Base-by-base conservation (phyloP, 2,888 invertebrate species). In the Orchesella flavescens region DNA sequence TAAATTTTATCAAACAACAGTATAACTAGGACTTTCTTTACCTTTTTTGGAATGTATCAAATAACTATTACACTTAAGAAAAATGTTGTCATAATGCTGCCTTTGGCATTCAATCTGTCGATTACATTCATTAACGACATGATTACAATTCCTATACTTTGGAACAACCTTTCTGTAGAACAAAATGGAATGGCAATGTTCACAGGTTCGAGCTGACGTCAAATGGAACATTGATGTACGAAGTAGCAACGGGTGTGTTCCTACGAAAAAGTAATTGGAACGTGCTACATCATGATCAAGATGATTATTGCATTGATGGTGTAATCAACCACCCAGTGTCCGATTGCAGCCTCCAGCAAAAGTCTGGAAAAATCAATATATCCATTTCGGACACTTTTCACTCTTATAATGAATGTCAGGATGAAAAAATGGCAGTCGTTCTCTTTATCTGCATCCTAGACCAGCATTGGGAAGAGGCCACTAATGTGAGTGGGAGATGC, bases 231-330 rank as follows among this genome's bases (percentile, higher is more conserved):
- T 63, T 86, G 17, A 21, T n/a, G 43, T 83, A 84, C 53, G 84
- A 86, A 69, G 46, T 73, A 1, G 23, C 80, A 2, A 61, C 55
- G 15, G 86, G 86, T 3, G 66, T 86, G 0, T 86, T 83, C 65
- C 76, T 84, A 19, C 83, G 86, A 34, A 79, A 65, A 21, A 66
- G 74, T 34, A 7, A 72, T 21, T 73, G 78, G 83, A 79, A 63
- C 23, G n/a, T 23, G 17, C 12, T 83, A 5, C 53, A 68, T 34
- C 53, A 21, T 5, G 7, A 44, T 1, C 23, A 55, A 23, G 61
- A 78, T 66, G 15, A 61, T 5, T 84, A 86, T 24, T 86, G 86
- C 53, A 7, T 84, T 15, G 86, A 86, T 79, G 84, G 79, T 0
- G 77, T 57, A 24, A 68, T 55, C 49, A 77, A 63, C n/a, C 57